Evolutionary conservation across 1,140 invertebrate genomes (phyloP).

Genomic region (Cydia fagiglandana): DNA sequence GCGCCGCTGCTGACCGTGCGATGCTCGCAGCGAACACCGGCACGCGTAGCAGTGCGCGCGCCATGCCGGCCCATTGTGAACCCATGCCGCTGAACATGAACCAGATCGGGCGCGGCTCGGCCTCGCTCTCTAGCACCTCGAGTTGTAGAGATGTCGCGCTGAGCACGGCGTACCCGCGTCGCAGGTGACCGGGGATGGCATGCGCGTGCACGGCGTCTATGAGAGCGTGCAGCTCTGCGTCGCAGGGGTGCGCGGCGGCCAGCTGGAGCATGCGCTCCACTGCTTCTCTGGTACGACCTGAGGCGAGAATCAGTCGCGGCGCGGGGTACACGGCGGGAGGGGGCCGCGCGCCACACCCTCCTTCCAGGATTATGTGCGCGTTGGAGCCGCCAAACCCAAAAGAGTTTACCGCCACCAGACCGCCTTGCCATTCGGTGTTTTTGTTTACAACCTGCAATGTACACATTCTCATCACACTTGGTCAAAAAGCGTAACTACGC

Average conservation of each 20-base stretch:
- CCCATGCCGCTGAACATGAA: slow-evolving; percentile 98
- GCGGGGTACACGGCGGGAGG: slow-evolving; percentile 65
- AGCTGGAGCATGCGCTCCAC: slow-evolving; percentile 85
- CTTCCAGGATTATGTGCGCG: slow-evolving; percentile 84
- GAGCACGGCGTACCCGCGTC: slow-evolving; percentile 88
- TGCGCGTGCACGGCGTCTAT: slow-evolving; percentile 86
- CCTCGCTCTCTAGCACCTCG: slow-evolving; percentile 62
- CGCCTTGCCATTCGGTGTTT: slow-evolving; percentile 79
- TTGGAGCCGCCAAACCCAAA: slow-evolving; percentile 84
- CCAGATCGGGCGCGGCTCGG: slow-evolving; percentile 90
- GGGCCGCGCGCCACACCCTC: slow-evolving; percentile 76
- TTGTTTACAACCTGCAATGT: slow-evolving; percentile 85
- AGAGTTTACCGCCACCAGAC: slow-evolving; percentile 81
- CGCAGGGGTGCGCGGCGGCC: slow-evolving; percentile 79
- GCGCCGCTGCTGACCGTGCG: slow-evolving; percentile 84
- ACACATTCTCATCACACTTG: no score
- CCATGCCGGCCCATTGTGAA: slow-evolving; percentile 97
- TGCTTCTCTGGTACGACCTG: slow-evolving; percentile 91
- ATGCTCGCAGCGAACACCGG: slow-evolving; percentile 90
- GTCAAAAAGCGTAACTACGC: no score
- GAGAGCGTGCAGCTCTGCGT: slow-evolving; percentile 89
- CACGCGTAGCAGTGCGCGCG: slow-evolving; percentile 88
- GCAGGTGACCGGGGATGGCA: slow-evolving; percentile 85
- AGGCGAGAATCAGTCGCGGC: slow-evolving; percentile 88
- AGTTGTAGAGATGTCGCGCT: slow-evolving; percentile 63